Evolutionary conservation across 2,797 vertebrate species (phyloP).

Genomic region (Florisuga fusca): DNA sequence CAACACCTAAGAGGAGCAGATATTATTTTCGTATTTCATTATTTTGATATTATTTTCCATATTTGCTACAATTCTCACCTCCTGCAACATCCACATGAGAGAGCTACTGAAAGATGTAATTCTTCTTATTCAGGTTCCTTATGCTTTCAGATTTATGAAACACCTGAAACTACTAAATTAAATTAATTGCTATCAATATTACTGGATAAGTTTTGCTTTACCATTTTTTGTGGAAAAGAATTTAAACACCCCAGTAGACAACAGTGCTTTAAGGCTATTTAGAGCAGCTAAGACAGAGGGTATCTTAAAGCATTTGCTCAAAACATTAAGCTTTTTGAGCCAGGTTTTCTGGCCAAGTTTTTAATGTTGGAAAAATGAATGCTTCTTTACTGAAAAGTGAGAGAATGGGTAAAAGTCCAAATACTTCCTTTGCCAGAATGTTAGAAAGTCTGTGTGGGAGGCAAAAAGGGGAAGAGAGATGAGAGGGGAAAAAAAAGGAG

Average conservation of each 20-base stretch:
- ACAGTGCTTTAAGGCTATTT: not conserved
- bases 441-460: conserved; percentile 52
- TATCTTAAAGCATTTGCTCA: conserved; percentile 67
- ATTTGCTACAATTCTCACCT: not conserved
- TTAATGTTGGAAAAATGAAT: conserved; percentile 62
- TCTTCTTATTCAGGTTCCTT: not conserved
- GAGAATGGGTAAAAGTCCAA: conserved; percentile 65
- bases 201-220: not conserved
- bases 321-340: conserved; percentile 45
- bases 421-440: conserved; percentile 34
- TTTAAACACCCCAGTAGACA: not conserved
- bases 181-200: not conserved
- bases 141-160: not conserved
- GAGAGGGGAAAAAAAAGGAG: too few relatives aligned
- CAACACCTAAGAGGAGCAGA: not conserved
- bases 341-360: conserved; percentile 36
- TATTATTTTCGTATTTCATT: not conserved
- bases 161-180: not conserved
- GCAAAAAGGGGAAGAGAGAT: not conserved
- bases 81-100: not conserved
- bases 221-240: not conserved
- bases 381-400: conserved; percentile 45
- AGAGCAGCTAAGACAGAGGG: not conserved
- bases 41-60: not conserved
- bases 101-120: not conserved